phyloP scores from a whole-genome alignment of 2,888 invertebrate species.

The Scaeva pyrastri region DNA sequence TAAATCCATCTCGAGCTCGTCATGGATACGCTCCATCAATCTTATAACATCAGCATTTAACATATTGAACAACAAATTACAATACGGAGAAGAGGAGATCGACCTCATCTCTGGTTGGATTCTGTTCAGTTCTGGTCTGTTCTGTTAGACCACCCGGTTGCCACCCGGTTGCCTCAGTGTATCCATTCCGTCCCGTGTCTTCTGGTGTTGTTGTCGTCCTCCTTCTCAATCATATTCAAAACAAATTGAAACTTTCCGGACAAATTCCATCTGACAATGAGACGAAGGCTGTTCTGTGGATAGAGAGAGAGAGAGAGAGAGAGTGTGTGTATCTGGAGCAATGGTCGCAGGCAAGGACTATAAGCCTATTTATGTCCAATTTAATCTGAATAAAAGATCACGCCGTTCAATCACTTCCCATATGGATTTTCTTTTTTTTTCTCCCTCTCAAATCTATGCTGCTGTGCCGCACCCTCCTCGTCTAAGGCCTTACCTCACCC shows the following conservation, averaged over 20 bases:
- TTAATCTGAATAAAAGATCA: conserved; percentile 75
- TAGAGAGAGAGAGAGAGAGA: no score
- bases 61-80: conserved; percentile 73
- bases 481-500: no score
- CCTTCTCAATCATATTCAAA: conserved; percentile 40
- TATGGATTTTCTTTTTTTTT: conserved; percentile 39
- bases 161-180: not conserved
- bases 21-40: conserved; percentile 61
- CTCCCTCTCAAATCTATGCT: not conserved
- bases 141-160: conserved; percentile 2
- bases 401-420: conserved; percentile 61
- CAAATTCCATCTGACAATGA: conserved; percentile 52
- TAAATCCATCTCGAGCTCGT: conserved; percentile 68
- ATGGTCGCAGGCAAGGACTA: conserved; percentile 25
- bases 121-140: conserved; percentile 33
- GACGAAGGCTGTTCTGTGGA: conserved; percentile 7
- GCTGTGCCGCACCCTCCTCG: not conserved
- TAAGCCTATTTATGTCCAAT: conserved; percentile 72
- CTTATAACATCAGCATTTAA: conserved; percentile 63
- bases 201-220: not conserved
- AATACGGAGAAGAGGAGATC: conserved; percentile 38
- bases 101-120: conserved; percentile 45
- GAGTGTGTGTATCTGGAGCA: not conserved
- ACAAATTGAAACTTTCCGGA: conserved; percentile 74
- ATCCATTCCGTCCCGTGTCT: not conserved